Base-by-base conservation (phyloP, 92 coral and sea anemone genomes). In the Parazoanthus darwini region DNA sequence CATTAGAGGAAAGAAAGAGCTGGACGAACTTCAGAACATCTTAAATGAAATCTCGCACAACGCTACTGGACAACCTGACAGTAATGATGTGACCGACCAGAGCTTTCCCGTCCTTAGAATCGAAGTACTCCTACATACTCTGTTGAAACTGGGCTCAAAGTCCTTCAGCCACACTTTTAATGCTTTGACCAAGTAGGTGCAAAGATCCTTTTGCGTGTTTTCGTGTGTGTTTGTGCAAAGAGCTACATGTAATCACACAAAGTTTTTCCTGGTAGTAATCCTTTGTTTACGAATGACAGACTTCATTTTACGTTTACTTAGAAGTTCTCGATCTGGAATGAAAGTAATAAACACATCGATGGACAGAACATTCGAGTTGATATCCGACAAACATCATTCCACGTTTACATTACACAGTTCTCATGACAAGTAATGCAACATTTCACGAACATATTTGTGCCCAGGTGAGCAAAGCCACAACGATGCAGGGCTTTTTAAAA, bases 91-190 rank as follows among this genome's bases (percentile, higher is more conserved):
- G 58, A 86, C 91, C 33, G 97, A 94, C 15, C 92, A 86, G 6
- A 71, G 93, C 9, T 92, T 91, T 66, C 93, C 98, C 71, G 91
- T 92, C 5, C 92, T 97, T 66, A 91, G 98, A 78, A 90, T 97
- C 22, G 99, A 97, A 43, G 98, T 97, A 39, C 89, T 96, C 82
- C 80, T 91, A 48, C 99, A 97, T 29, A 95, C 95, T 13, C 89
- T 97, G 38, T 89, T 97, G 29, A 93, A 94, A 85, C 91, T 94
- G 56, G 99, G 99, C 25, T 90, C 96, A 33, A 97, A 97, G 91
- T 97, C 99, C 20, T 86, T 97, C 93, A 97, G 96, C 71, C 99
- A 97, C 91, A 89, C 98, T 11, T 94, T 93, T 71, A 95, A 93
- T 73, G 98, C 96, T 33, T 89, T 97, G 56, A 89, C 89, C 35